Evolutionary conservation across 2,113 vertebrate genomes (phyloP), one percentile per base, ranked within the genome.

Genomic region (Poeciliopsis occidentalis): DNA sequence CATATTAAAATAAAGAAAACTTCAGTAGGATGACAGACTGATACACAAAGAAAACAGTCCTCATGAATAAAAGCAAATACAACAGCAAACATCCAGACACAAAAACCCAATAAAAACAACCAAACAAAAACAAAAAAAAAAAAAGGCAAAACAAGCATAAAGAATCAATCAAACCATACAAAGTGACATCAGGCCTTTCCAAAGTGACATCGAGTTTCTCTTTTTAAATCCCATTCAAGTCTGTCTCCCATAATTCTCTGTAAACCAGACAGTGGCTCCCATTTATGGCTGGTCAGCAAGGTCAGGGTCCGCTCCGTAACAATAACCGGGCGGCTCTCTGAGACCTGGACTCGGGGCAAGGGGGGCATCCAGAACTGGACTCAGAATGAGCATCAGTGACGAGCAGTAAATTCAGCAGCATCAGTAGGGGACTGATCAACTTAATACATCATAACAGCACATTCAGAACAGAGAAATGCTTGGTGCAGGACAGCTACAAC

Each of bases 191-290:
- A 90, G 89, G 90, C 85, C 85, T 92, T 92, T 88, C 89, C 92
- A 95, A 94, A 94, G 92, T 94, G 92, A 94, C 93, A 93, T 93
- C 89, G 88, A 89, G 89, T 93, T 91, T 88, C 78, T 87, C 77
- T 71, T 80, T 87, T 83, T 78, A 51, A 30, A 88, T 82, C 80
- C 82, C 86, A 82, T 85, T 86, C 79, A 67, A 80, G 70, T 79
- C 66, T 64, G 62, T 86, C 83, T 88, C 90, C 88, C 87, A 90
- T 44, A 51, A 79, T 80, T 87, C 68, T 88, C 67, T 85, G 85
- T 87, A 88, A 93, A 88, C 85, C 83, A 87, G 69, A 60, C 41
- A 27, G 76, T 81, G 85, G 81, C 82, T 85, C 83, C 86, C 74
- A 76, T 85, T 84, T 81, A 83, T 73, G 84, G 89, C 81, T 78